Evolutionary conservation across 2,113 vertebrate species (phyloP).

Genomic region (Hemicordylus capensis): DNA sequence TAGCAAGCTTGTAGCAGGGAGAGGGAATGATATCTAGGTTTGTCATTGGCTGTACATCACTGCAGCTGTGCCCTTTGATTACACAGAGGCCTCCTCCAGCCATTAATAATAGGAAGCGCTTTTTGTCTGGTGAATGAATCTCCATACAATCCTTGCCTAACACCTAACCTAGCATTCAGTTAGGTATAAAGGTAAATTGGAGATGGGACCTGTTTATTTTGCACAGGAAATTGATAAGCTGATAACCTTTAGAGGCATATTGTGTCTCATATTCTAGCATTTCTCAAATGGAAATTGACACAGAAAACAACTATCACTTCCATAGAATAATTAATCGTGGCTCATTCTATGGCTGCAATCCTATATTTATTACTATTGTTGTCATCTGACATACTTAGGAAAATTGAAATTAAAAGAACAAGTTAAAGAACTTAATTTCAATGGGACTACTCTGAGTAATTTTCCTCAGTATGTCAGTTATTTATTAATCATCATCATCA

Average conservation of each 20-base stretch:
- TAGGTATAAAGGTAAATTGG: conserved; percentile 72
- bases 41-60: conserved; percentile 83
- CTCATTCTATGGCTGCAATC: neutral
- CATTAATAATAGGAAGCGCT: conserved; percentile 83
- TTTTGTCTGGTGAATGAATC: conserved; percentile 81
- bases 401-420: too few species aligned
- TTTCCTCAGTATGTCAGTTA: too few species aligned
- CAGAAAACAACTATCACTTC: conserved; percentile 53
- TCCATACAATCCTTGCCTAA: conserved; percentile 58
- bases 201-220: conserved; percentile 66
- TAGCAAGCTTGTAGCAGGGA: conserved; percentile 70
- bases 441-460: too few species aligned
- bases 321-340: neutral
- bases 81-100: conserved; percentile 78
- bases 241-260: conserved; percentile 67
- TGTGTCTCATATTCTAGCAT: conserved; percentile 38
- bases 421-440: too few species aligned
- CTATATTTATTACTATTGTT: neutral
- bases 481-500: neutral
- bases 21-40: conserved; percentile 72
- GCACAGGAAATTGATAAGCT: conserved; percentile 56
- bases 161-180: conserved; percentile 70
- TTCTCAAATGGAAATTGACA: conserved; percentile 43
- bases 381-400: too few species aligned
- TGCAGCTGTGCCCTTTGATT: conserved; percentile 83